Conservation (phyloP, 2,888 invertebrate genomes). For the Timema podura region DNA sequence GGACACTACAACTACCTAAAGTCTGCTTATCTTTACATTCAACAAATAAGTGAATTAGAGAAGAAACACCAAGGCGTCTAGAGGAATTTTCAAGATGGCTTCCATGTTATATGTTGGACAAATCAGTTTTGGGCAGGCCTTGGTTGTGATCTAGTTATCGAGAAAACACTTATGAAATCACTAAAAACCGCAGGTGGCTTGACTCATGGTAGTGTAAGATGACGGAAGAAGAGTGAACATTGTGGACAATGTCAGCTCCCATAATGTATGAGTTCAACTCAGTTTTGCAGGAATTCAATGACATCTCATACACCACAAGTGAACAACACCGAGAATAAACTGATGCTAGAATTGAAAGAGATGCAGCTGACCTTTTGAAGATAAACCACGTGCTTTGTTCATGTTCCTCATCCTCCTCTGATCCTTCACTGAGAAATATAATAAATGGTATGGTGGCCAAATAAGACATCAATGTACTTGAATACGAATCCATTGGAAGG, state of each 20-base stretch:
- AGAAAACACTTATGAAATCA: background rate
- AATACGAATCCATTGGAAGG: background rate
- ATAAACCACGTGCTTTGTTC: background rate
- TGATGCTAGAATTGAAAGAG: background rate
- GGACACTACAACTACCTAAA: constrained; percentile 4
- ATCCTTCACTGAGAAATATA: background rate
- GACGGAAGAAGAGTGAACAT: background rate
- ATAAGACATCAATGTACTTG: background rate
- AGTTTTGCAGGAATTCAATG: background rate
- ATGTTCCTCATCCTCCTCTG: background rate
- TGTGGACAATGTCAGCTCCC: constrained; percentile 13
- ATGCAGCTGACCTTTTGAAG: background rate
- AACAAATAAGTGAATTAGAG: background rate
- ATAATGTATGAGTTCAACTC: background rate
- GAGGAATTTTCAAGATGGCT: too few relatives aligned
- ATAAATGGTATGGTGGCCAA: background rate
- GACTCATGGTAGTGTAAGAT: constrained; percentile 12
- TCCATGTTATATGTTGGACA: background rate
- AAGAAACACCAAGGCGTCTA: background rate
- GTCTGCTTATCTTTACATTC: constrained; percentile 2
- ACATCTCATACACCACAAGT: constrained; percentile 1
- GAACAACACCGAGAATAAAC: background rate
- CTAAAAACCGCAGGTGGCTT: constrained; percentile 1
- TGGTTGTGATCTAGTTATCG: background rate
- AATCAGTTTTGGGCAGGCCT: background rate